Evolutionary conservation across 2,113 vertebrate species (phyloP).

Genomic region (Perca schrenkii): DNA sequence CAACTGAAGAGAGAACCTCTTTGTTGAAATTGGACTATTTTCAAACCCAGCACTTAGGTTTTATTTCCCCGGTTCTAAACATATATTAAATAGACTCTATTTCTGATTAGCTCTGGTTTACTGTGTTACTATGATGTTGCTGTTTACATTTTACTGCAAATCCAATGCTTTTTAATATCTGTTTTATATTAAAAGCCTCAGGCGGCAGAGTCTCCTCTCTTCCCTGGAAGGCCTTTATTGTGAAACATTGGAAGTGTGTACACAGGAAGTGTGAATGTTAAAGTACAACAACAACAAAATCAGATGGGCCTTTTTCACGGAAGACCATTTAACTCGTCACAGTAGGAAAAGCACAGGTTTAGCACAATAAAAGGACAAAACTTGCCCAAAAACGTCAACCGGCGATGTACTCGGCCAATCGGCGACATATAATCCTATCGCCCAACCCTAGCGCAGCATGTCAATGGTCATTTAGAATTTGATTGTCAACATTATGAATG

Average conservation of each 20-base stretch:
- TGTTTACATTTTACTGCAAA: background rate
- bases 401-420: too few relatives aligned
- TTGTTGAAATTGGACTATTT: constrained; percentile 2
- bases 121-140: background rate
- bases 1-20: constrained; percentile 20
- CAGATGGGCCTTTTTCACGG: too few relatives aligned
- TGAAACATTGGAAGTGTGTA: background rate
- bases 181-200: constrained; percentile 4
- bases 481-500: too few relatives aligned
- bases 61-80: constrained; percentile 7
- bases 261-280: background rate
- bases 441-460: too few relatives aligned
- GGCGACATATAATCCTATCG: too few relatives aligned
- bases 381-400: too few relatives aligned
- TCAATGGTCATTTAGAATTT: too few relatives aligned
- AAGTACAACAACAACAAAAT: background rate
- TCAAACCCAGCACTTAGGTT: constrained; percentile 5
- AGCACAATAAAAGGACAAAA: too few relatives aligned
- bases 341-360: too few relatives aligned
- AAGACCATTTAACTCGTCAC: too few relatives aligned
- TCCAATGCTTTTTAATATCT: background rate
- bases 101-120: background rate
- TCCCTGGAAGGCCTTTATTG: background rate
- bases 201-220: background rate
- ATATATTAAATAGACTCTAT: constrained; percentile 12